These are phyloP conservation scores for Patella vulgata DNA, from an alignment of 1,140 invertebrate genomes.

Conservation along the genomic window DNA sequence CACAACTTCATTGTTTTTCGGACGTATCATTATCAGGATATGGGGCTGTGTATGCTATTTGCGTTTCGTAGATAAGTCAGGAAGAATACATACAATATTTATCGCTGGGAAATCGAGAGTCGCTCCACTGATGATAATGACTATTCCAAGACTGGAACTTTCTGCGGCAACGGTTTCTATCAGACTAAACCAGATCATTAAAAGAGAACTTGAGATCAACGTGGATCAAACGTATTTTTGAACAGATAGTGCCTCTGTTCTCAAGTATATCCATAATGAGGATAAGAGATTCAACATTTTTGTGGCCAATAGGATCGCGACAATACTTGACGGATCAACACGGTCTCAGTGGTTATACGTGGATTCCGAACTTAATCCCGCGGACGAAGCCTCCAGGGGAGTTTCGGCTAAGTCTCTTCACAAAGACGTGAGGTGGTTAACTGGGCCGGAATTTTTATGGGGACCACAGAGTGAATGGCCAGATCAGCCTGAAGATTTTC, in stretches of 20 bases:
- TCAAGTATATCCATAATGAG: slow-evolving; percentile 24
- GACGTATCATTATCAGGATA: slow-evolving; percentile 8
- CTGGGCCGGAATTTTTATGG: slow-evolving; percentile 32
- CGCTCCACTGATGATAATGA: slow-evolving; percentile 50
- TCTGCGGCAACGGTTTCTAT: slow-evolving; percentile 61
- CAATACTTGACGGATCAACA: slow-evolving; percentile 21
- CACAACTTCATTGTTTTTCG: no score
- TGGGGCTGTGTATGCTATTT: slow-evolving; percentile 18
- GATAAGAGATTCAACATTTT: slow-evolving; percentile 23
- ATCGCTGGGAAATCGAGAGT: slow-evolving; percentile 54
- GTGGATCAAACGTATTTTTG: slow-evolving; percentile 14
- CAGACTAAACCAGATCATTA: slow-evolving; percentile 7
- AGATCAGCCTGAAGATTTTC: no score
- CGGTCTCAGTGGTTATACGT: slow-evolving; percentile 24
- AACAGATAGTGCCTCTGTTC: slow-evolving; percentile 26
- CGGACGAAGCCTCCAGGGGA: slow-evolving; percentile 31
- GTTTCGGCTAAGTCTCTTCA: slow-evolving; percentile 8
- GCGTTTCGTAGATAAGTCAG: no score
- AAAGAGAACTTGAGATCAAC: slow-evolving; percentile 12
- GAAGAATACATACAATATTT: no score
- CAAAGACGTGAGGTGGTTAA: slow-evolving; percentile 4
- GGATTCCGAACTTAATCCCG: slow-evolving; percentile 11
- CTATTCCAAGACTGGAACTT: slow-evolving; percentile 69
- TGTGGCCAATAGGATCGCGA: slow-evolving; percentile 27
- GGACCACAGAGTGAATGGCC: slow-evolving; percentile 8